Evolutionary conservation across 1,140 invertebrate species (phyloP), one percentile per base, ranked within the genome.

Genomic region (Cyphomyrmex costatus): DNA sequence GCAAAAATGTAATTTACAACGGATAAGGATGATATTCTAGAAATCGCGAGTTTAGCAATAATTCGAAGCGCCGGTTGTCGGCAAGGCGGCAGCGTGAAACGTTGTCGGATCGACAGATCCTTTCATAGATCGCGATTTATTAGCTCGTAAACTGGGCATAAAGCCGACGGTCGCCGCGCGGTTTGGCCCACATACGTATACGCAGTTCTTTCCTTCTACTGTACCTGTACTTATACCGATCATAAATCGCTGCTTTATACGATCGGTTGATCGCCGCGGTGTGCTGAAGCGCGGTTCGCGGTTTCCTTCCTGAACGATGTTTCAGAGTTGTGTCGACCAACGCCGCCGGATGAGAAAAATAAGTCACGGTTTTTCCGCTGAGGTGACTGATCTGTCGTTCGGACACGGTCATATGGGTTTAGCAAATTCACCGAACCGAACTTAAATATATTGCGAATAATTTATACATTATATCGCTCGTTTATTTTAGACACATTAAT

Each of bases 41-140:
- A 61, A 66, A 85, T 53, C 21, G 53, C 30, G 56, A 36, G 60
- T 65, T 89, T 63, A 66, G 42, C 27, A 16, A 49, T 33, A 51
- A 49, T n/a, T 42, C 21, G 51, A 60, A 73, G 56, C 58, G 51
- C 21, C 42, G 36, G 49, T 65, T 56, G 49, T 58, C 56, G 49
- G 51, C 77, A 63, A 65, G 27, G 53, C 63, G 70, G 71, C 63
- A 24, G 71, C 49, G 56, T 73, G 19, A 19, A 66, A 46, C 24
- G 60, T 27, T 46, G 78, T 89, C 86, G 86, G 88, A 93, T 93
- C 93, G 92, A 92, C 91, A 90, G 92, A 90, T 93, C 91, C 88
- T 90, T 93, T 93, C 92, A 92, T 91, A 92, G 90, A 92, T 92
- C 88, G 91, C 87, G 91, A 94, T 94, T 94, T 94, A 94, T 94